Base-by-base conservation (phyloP, 1,140 invertebrate genomes). In the Eufriesea mexicana region DNA sequence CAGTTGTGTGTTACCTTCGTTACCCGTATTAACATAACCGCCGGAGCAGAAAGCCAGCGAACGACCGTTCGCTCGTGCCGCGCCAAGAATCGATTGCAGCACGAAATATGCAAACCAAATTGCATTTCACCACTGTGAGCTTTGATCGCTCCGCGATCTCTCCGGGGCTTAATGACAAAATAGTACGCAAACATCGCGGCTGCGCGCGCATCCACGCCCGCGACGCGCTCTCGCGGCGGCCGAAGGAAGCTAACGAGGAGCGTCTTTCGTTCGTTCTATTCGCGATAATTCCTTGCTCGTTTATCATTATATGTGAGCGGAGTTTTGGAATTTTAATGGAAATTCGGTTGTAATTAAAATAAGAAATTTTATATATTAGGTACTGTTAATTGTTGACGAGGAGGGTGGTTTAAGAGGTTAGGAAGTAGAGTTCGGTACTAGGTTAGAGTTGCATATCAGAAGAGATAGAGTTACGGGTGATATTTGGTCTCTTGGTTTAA, bases 81-180 rank as follows among this genome's bases (percentile, higher is more conserved):
- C 84, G 87, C 83, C 84, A 79, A 88, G 86, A 89, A 93, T 93
- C 90, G 89, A 93, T 91, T 87, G 79, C 86, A 84, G 82, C 84
- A 84, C 84, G 88, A 92, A 92, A 92, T 93, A 92, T 92, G 91
- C 91, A 92, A 92, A 91, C 86, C 87, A 90, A 92, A 93, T 93
- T 93, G 90, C 89, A 90, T 91, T 91, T 89, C 86, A 61, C 59
- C 71, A 28, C 79, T 54, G 45, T 42, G 57, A 76, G 54, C 62
- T 72, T 76, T 67, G 85, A 85, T 86, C 84, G 57, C 25, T 4
- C 51, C 45, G 62, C 35, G 75, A 79, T 86, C 79, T 79, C 75
- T 75, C 54, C 42, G 35, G 16, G 35, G 47, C 42, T 84, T 86
- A 80, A 86, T 75, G 57, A 64, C 59, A 72, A 76, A 76, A 76